These are phyloP conservation scores for Mimas tiliae DNA, from an alignment of 2,888 invertebrate genomes.

Conservation along the genomic window DNA sequence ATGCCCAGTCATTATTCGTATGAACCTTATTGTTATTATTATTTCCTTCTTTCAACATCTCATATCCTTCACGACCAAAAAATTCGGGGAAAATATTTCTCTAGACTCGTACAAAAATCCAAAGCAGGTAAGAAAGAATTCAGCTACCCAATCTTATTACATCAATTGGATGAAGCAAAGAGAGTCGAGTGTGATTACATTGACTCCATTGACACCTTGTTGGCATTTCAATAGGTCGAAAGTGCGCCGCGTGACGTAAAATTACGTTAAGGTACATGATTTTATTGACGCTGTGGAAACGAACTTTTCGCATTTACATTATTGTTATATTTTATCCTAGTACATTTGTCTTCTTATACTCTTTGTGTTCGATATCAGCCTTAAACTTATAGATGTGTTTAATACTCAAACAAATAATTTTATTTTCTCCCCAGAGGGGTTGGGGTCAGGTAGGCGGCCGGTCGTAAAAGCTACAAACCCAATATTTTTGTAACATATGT, in stretches of 20 bases:
- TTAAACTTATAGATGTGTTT: too few relatives aligned
- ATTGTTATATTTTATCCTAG: not conserved
- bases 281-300: not conserved
- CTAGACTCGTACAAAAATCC: not conserved
- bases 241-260: not conserved
- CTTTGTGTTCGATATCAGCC: too few relatives aligned
- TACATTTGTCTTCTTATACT: too few relatives aligned
- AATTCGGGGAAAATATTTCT: not conserved
- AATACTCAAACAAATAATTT: too few relatives aligned
- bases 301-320: not conserved
- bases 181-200: slow-evolving; percentile 3
- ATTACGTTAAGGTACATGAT: slow-evolving; percentile 8
- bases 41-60: too few relatives aligned
- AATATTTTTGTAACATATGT: too few relatives aligned
- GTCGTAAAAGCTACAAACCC: too few relatives aligned
- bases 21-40: too few relatives aligned
- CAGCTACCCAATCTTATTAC: not conserved
- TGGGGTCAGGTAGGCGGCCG: too few relatives aligned
- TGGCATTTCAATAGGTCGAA: slow-evolving; percentile 12
- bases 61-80: not conserved
- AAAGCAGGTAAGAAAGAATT: not conserved
- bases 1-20: too few relatives aligned
- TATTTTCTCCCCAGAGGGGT: too few relatives aligned
- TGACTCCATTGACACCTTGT: slow-evolving; percentile 13
- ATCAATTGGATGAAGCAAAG: slow-evolving; percentile 8